phyloP scores from a whole-genome alignment of 2,113 vertebrate genomes.

The Oreochromis spilurus region DNA sequence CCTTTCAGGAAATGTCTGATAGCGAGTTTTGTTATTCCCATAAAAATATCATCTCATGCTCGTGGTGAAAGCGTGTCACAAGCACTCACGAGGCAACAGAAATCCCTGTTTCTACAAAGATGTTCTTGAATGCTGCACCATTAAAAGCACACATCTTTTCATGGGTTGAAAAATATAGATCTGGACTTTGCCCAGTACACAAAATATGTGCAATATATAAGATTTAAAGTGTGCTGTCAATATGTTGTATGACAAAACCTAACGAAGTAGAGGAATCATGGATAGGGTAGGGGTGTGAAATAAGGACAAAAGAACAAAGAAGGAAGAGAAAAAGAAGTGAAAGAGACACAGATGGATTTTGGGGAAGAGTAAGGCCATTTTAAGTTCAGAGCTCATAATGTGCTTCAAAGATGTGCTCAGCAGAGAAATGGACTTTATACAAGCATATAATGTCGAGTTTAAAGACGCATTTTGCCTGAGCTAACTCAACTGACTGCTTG shows the following conservation, averaged over 20 bases:
- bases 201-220: not conserved
- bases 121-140: not conserved
- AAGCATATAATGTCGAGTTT: not conserved
- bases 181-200: not conserved
- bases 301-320: not conserved
- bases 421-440: slow-evolving; percentile 10
- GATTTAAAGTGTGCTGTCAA: not conserved
- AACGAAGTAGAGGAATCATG: not conserved
- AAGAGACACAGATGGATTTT: slow-evolving; percentile 9
- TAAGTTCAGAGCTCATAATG: slow-evolving; percentile 10
- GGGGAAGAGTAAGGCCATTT: not conserved
- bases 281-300: not conserved
- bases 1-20: not conserved
- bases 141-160: not conserved
- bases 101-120: not conserved
- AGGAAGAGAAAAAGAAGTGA: not conserved
- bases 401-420: slow-evolving; percentile 17
- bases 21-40: not conserved
- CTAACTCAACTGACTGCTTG: not conserved
- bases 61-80: not conserved
- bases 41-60: slow-evolving; percentile 12
- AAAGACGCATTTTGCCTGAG: not conserved
- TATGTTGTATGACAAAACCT: not conserved
- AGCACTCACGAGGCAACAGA: not conserved
- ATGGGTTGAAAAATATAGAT: not conserved